These are phyloP conservation scores for Dasypolia templi DNA, from an alignment of 2,888 invertebrate species.

Conservation along the genomic window DNA sequence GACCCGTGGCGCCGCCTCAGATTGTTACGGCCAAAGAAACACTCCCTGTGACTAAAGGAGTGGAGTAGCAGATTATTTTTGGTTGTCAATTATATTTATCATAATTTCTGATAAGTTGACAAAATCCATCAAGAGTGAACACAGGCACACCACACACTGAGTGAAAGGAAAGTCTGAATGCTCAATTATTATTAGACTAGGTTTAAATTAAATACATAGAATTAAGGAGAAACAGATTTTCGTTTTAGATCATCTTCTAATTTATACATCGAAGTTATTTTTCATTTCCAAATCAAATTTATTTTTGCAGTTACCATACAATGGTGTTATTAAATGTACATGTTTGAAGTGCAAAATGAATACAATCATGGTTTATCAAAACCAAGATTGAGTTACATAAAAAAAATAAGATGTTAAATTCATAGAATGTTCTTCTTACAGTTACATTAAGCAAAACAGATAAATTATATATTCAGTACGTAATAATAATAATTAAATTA, in stretches of 20 bases:
- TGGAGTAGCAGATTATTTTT: slow-evolving; percentile 66
- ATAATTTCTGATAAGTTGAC: neutral
- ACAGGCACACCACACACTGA: neutral
- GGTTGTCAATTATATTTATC: neutral
- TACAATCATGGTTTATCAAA: no score
- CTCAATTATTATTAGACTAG: neutral
- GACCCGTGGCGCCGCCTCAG: slow-evolving; percentile 90
- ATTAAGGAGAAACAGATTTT: neutral
- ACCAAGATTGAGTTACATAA: no score
- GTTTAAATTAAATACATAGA: neutral
- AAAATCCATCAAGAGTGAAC: neutral
- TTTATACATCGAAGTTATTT: neutral
- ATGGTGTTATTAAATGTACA: no score
- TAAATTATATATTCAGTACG: no score
- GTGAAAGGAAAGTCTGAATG: neutral
- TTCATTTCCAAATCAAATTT: no score
- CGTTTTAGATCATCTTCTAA: neutral
- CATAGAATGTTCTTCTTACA: no score
- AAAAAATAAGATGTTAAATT: no score
- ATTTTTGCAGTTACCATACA: no score
- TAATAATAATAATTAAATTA: no score
- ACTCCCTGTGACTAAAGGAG: slow-evolving; percentile 75
- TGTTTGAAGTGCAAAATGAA: no score
- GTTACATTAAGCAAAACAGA: no score
- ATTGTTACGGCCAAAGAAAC: slow-evolving; percentile 90